Base-by-base conservation (phyloP, 2,888 invertebrate species). In the Lasioglossum pauxillum region DNA sequence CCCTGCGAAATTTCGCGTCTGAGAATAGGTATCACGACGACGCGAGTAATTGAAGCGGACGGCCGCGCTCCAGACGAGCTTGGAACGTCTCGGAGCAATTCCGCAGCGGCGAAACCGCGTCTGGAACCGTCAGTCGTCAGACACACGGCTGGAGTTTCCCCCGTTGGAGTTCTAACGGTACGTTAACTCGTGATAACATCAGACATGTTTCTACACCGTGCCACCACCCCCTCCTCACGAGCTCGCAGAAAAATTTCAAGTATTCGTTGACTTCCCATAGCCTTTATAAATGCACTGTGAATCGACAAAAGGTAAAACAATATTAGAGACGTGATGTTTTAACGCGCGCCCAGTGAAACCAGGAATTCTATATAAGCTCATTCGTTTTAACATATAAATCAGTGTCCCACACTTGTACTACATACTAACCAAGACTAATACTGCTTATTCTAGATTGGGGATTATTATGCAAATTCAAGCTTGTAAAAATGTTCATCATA, bases 171-270 rank as follows among this genome's bases (percentile, higher is more conserved):
- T 77, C 67, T 49, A 67, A 77, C 77, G 67, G 35, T n/a, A 46
- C 67, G 14, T 64, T 76, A 64, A 76, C 46, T 46, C 35, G 64
- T 46, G 73, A 80, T 73, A 80, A 44, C 49, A 49, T 35, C 79
- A n/a, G 73, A 19, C 72, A 19, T 19, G 44, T 57, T 78, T 23
- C 71, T 4, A 12, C n/a, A 8, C 71, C 78, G 27, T 41, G 41
- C 41, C 41, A 41, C 12, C 16, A 41, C 12, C 16, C 35, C 10
- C 38, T 10, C 3, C 35, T 14, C 27, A 2, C 19, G 31, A 46
- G 41, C 57, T 23, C 10, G 72, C 31, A 16, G 74, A 80, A 64
- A 80, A 80, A 74, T 80, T 35, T 46, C 46, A 19, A 31, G 31
- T 10, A 14, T 46, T 27, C n/a, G 31, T 35, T 16, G 7, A 74